Percentiles rank a stretch among this genome's conserved stretches.
Evolutionary conservation across 1,140 invertebrate genomes (phyloP).

Genomic region (Neodiprion pinetum): DNA sequence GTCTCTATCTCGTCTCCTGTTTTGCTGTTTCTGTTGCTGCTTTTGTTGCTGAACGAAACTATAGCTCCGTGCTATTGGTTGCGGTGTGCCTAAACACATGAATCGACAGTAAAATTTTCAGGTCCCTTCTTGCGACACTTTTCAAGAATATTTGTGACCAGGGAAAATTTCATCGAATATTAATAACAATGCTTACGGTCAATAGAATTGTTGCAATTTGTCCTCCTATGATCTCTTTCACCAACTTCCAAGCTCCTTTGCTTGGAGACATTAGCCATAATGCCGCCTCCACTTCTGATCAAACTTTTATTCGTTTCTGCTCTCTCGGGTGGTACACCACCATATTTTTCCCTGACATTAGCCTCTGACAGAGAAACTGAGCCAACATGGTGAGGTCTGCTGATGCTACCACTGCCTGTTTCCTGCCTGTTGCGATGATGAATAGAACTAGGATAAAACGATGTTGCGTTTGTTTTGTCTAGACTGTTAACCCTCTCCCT

Average conservation of each 20-base stretch:
- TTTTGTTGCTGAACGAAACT: slow-evolving; percentile 75
- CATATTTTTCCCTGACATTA: slow-evolving; percentile 55
- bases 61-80: slow-evolving; percentile 69
- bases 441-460: slow-evolving; percentile 49
- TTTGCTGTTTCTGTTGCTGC: slow-evolving; percentile 62
- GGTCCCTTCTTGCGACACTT: not conserved
- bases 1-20: slow-evolving; percentile 59
- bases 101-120: not conserved
- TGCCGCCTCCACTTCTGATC: slow-evolving; percentile 32
- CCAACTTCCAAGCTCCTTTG: slow-evolving; percentile 60
- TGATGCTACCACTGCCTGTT: slow-evolving; percentile 49
- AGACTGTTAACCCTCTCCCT: slow-evolving; percentile 57
- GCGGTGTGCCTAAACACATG: slow-evolving; percentile 39
- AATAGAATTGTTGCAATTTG: slow-evolving; percentile 52
- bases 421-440: slow-evolving; percentile 50
- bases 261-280: slow-evolving; percentile 48
- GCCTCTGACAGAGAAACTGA: slow-evolving; percentile 54
- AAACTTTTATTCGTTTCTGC: slow-evolving; percentile 47
- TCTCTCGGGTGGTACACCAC: slow-evolving; percentile 46
- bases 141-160: not conserved
- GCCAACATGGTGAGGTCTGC: slow-evolving; percentile 52
- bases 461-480: slow-evolving; percentile 49
- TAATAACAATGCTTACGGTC: slow-evolving; percentile 45
- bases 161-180: not conserved
- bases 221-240: slow-evolving; percentile 47